Conservation (phyloP, 1,140 invertebrate species). For the Trachymyrmex septentrionalis region DNA sequence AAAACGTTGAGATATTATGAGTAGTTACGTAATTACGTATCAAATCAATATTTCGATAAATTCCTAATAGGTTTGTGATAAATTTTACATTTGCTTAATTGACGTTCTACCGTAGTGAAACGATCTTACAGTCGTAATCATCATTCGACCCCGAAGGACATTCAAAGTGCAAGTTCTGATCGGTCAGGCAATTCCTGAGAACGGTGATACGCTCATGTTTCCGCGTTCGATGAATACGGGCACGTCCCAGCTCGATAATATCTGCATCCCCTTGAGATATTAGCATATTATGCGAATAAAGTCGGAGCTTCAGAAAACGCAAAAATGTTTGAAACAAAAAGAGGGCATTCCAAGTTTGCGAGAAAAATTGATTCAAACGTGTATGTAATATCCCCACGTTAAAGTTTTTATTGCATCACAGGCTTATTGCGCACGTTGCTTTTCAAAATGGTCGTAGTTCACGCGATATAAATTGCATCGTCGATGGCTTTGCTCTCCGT, state of each 20-base stretch:
- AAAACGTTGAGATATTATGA: not conserved
- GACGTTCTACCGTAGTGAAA: constrained; percentile 40
- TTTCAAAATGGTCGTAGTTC: constrained; percentile 57
- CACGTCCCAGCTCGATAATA: constrained; percentile 39
- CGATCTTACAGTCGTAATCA: constrained; percentile 54
- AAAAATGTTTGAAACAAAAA: constrained; percentile 38
- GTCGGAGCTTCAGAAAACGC: constrained; percentile 4
- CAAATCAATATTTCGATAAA: constrained; percentile 26
- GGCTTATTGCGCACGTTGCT: constrained; percentile 35
- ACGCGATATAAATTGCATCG: constrained; percentile 59
- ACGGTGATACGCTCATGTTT: constrained; percentile 44
- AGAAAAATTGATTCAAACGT: constrained; percentile 57
- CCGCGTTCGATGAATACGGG: constrained; percentile 41
- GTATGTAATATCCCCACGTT: constrained; percentile 32
- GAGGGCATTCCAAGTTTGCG: not conserved
- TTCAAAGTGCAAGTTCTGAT: constrained; percentile 60
- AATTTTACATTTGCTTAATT: constrained; percentile 59
- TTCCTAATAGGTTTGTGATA: constrained; percentile 24
- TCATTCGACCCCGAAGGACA: constrained; percentile 61
- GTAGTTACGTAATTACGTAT: constrained; percentile 15
- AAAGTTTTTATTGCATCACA: constrained; percentile 53
- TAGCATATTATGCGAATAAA: constrained; percentile 62
- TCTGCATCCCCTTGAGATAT: constrained; percentile 50
- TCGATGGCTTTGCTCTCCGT: constrained; percentile 46
- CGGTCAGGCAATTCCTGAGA: constrained; percentile 53